Percentiles rank a stretch among this genome's conserved stretches.
Evolutionary conservation across 2,888 invertebrate species (phyloP).

Genomic region (Aquatica leii): DNA sequence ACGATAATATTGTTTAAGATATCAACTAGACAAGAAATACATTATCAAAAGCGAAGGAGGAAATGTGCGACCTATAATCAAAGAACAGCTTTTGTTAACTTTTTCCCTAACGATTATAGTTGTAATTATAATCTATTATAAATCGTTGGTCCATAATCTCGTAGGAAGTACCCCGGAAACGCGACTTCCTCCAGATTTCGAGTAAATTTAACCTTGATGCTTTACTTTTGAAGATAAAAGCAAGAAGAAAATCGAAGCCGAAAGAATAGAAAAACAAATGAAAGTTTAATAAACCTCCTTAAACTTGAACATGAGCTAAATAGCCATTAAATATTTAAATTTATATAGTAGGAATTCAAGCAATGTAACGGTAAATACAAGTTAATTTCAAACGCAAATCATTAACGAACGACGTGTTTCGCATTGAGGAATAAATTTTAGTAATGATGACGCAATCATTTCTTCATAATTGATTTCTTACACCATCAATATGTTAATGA

Average conservation of each 20-base stretch:
- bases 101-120: no score
- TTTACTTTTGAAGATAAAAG: not conserved
- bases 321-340: conserved; percentile 27
- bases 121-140: conserved; percentile 5
- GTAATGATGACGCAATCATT: conserved; percentile 27
- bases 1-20: no score
- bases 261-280: not conserved
- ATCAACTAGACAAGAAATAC: no score
- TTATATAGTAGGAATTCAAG: conserved; percentile 32
- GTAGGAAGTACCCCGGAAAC: conserved; percentile 11
- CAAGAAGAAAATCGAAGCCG: not conserved
- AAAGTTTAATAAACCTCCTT: conserved; percentile 19
- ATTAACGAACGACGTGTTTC: conserved; percentile 27
- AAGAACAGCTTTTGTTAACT: no score
- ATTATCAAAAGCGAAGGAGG: no score
- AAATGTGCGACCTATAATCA: no score
- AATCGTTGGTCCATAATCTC: conserved; percentile 6
- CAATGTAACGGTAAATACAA: conserved; percentile 39
- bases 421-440: conserved; percentile 27
- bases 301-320: conserved; percentile 28
- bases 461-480: not conserved
- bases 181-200: not conserved
- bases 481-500: no score
- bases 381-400: conserved; percentile 33
- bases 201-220: not conserved